phyloP scores from a whole-genome alignment of 1,140 invertebrate species.

The Doryteuthis pealeii region DNA sequence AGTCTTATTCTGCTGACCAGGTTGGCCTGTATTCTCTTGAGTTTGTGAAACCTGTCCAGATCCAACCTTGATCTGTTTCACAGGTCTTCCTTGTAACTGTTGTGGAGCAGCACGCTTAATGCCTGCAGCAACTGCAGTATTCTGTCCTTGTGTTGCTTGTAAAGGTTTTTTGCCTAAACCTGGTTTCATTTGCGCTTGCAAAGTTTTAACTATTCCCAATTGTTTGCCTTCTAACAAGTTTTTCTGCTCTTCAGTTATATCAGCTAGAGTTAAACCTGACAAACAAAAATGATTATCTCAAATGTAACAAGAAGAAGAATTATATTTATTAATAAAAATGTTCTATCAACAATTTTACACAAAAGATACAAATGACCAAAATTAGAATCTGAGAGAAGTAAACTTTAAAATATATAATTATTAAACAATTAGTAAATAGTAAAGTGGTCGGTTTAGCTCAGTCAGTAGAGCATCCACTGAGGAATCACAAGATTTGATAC shows the following conservation, averaged over 20 bases:
- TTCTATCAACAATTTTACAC: too few species aligned
- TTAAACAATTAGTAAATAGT: too few species aligned
- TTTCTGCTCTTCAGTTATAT: conserved; percentile 2
- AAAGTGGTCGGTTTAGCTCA: too few species aligned
- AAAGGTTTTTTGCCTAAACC: neutral
- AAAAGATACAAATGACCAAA: too few species aligned
- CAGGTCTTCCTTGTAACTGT: neutral
- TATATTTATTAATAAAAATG: too few species aligned
- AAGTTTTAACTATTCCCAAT: neutral
- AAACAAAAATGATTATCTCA: neutral
- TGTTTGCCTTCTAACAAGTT: neutral
- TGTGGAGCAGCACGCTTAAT: neutral
- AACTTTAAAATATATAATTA: too few species aligned
- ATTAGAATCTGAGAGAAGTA: too few species aligned
- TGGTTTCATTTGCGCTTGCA: neutral
- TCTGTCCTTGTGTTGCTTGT: neutral
- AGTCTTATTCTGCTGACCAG: neutral
- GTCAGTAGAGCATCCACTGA: too few species aligned
- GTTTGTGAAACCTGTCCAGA: neutral
- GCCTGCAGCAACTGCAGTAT: neutral
- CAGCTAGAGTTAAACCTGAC: neutral
- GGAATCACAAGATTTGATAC: too few species aligned
- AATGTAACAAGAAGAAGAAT: too few species aligned
- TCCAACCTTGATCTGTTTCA: neutral
- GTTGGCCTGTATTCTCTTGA: neutral